phyloP scores from a whole-genome alignment of 35 echinoderm and acorn worm genomes.

The Heliocidaris tuberculata region DNA sequence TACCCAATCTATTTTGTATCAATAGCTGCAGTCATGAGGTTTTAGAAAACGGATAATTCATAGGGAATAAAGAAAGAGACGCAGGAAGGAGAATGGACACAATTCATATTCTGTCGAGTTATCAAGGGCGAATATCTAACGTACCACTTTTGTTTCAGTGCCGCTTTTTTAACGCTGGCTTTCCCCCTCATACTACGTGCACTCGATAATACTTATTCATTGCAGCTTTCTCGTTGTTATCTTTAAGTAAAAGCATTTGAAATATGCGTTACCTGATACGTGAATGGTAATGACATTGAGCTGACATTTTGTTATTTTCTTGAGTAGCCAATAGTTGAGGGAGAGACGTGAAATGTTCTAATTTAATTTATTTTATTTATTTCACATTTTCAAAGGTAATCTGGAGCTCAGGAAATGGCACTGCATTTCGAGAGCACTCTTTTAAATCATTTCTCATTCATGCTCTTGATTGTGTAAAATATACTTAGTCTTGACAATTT shows the following conservation, averaged over 20 bases:
- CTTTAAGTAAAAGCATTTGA: not conserved
- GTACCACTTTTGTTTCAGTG: not conserved
- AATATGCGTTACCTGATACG: not conserved
- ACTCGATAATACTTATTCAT: not conserved
- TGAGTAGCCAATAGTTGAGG: not conserved
- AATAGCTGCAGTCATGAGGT: too few relatives aligned
- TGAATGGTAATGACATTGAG: not conserved
- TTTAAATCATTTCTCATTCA: too few relatives aligned
- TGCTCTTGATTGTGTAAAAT: too few relatives aligned
- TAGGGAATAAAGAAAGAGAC: too few relatives aligned
- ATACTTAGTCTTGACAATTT: too few relatives aligned
- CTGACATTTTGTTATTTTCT: not conserved
- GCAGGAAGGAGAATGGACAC: too few relatives aligned
- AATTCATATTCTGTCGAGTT: not conserved
- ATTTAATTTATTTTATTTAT: not conserved
- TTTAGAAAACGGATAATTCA: too few relatives aligned
- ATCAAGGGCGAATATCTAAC: not conserved
- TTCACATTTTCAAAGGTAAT: not conserved
- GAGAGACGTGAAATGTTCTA: not conserved
- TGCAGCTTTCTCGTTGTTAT: not conserved
- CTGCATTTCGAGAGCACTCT: too few relatives aligned
- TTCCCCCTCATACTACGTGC: not conserved
- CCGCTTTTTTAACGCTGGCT: not conserved
- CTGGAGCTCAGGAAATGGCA: not conserved
- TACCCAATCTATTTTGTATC: too few relatives aligned